Base-by-base conservation (phyloP, 2,888 invertebrate genomes). In the Siphlonurus alternatus region DNA sequence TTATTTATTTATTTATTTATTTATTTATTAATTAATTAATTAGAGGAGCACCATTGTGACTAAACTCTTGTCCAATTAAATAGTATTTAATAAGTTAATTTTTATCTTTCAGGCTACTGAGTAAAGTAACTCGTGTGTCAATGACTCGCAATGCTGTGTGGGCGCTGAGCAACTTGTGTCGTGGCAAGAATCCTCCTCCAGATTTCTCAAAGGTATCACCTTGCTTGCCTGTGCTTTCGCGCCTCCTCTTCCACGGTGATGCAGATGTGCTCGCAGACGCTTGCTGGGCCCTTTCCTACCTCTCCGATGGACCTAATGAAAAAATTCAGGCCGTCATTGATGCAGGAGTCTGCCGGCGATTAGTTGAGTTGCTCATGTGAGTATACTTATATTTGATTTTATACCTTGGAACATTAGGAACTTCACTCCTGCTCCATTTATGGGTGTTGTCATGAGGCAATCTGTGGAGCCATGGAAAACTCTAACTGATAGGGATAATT, bases 91-190 rank as follows among this genome's bases (percentile, higher is more conserved):
- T n/a, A n/a, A n/a, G n/a, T n/a, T n/a, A n/a, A 63, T 53, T 53
- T 63, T 59, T 64, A 24, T 61, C 67, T 77, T 79, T 64, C 76
- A 92, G 93, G 73, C 83, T 95, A 66, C 77, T 96, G 70, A 87
- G 88, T 71, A 91, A 88, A 77, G 84, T 86, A 65, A 83, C 84
- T 63, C 84, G 89, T 69, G 77, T 93, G 69, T 88, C 93, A 18
- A 93, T 95, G 93, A 91, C 88, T 23, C 84, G 95, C 68, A 97
- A 97, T 78, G 93, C 93, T n/a, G 96, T 96, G 1, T 99, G 98
- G 98, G 92, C 96, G 59, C 79, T 98, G 66, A 97, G 97, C 59
- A 99, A 99, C 79, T 80, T 99, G 69, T 98, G 97, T 75, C 85
- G 98, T 72, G 97, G 98, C 64, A 98, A 98, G 79, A 94, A 89